These are phyloP conservation scores for Vireo griseus DNA, from an alignment of 2,797 vertebrate genomes.

Conservation along the genomic window DNA sequence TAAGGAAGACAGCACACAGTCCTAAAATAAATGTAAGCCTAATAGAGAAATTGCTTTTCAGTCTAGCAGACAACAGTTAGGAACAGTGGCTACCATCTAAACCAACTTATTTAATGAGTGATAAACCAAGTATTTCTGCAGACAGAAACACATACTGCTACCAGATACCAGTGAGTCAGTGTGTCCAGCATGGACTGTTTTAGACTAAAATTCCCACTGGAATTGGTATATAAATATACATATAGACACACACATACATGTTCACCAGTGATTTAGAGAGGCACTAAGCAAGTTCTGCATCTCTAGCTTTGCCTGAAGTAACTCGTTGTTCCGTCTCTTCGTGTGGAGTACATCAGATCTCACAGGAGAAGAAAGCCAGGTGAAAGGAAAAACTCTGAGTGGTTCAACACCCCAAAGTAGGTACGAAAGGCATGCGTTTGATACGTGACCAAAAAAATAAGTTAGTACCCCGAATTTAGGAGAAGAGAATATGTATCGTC, in stretches of 20 bases:
- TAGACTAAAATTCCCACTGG: not conserved
- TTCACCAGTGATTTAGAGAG: not conserved
- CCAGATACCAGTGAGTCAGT: not conserved
- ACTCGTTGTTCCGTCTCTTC: not conserved
- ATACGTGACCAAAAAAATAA: not conserved
- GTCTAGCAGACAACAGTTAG: not conserved
- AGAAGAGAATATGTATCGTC: not conserved
- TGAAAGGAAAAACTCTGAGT: not conserved
- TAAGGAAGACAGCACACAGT: not conserved
- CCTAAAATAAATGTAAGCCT: not conserved
- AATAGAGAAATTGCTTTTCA: not conserved
- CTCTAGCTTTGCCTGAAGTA: not conserved
- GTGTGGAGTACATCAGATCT: not conserved
- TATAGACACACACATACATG: not conserved
- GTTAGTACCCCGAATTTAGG: not conserved
- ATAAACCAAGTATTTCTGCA: not conserved
- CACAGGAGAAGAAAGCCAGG: not conserved
- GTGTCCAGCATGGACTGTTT: not conserved
- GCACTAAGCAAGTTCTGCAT: not conserved
- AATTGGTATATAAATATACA: not conserved
- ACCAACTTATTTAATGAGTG: not conserved
- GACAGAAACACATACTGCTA: not conserved
- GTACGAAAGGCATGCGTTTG: not conserved
- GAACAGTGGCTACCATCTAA: not conserved
- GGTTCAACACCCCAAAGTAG: not conserved